These are phyloP conservation scores for Eulemur rubriventer DNA, from an alignment of 2,797 vertebrate species.

Conservation along the genomic window DNA sequence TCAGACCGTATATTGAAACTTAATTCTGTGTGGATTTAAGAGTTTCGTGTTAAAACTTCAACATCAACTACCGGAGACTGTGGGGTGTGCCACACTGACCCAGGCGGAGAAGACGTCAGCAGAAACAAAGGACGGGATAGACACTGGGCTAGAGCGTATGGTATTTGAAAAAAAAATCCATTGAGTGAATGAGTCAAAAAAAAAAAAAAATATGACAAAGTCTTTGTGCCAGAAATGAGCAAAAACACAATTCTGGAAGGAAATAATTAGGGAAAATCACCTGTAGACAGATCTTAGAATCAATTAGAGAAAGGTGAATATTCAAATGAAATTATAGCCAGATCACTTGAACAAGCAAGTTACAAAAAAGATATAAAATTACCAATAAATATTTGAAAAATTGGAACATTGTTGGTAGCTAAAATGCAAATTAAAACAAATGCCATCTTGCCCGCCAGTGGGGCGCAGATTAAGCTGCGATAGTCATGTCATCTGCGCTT, in stretches of 20 bases:
- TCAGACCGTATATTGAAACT: not conserved
- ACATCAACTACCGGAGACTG: rapidly evolving
- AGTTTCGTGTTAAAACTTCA: not conserved
- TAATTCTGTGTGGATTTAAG: not conserved
- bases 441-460: not conserved
- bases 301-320: not conserved
- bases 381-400: not conserved
- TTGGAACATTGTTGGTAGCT: not conserved
- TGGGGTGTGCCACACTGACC: not conserved
- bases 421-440: not conserved
- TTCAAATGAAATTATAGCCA: not conserved
- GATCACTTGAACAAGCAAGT: not conserved
- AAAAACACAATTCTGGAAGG: not conserved
- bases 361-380: not conserved
- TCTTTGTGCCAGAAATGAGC: not conserved
- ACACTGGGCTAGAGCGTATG: not conserved
- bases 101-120: too few relatives aligned
- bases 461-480: too few relatives aligned
- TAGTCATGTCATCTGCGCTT: not conserved
- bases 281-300: not conserved
- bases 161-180: not conserved
- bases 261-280: not conserved
- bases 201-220: not conserved
- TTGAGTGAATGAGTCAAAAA: not conserved
- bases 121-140: not conserved